phyloP scores from a whole-genome alignment of 2,113 vertebrate genomes.

The Oncorhynchus mykiss region DNA sequence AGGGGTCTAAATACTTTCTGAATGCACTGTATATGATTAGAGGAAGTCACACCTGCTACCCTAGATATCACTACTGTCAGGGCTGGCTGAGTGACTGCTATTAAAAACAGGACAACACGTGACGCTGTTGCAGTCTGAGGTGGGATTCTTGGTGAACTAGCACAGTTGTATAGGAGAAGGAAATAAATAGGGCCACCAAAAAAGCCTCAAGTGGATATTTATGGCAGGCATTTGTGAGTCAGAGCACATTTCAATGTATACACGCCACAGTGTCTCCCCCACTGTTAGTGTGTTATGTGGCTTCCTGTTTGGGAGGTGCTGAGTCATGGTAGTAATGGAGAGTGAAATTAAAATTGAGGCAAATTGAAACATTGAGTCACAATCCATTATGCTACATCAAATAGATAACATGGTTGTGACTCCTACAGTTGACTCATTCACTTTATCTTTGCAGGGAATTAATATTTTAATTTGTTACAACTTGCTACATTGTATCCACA shows the following conservation, averaged over 20 bases:
- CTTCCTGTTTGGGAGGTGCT: neutral
- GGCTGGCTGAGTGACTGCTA: neutral
- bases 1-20: no score
- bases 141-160: neutral
- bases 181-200: neutral
- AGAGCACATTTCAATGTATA: neutral
- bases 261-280: no score
- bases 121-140: neutral
- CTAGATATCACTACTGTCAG: neutral
- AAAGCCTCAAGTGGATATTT: constrained; percentile 3
- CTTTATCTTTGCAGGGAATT: no score
- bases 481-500: no score
- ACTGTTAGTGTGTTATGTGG: no score
- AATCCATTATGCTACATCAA: no score
- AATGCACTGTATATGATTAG: neutral
- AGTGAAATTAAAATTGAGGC: neutral
- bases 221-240: constrained; percentile 6
- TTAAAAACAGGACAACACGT: constrained; percentile 3
- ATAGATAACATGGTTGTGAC: no score
- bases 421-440: no score
- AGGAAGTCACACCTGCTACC: constrained; percentile 1
- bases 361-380: no score
- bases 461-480: no score
- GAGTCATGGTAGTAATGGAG: neutral
- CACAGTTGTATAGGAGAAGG: neutral